Conservation (phyloP, 2,888 invertebrate genomes). For the Dynastes grantii region DNA sequence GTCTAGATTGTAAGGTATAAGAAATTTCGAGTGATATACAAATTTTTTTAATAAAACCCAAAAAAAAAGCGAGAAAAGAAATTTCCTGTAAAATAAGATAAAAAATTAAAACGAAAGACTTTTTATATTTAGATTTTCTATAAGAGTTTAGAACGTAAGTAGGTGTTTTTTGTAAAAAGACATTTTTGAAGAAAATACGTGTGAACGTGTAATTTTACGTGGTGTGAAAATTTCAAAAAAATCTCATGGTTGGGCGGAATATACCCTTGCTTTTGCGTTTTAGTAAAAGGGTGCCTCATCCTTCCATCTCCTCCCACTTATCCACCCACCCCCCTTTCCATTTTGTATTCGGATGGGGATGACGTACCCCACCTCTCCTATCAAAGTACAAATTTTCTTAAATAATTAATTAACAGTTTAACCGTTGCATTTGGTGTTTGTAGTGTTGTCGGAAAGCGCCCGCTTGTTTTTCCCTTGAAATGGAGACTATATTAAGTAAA, state of each 20-base stretch:
- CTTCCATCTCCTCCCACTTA: constrained; percentile 22
- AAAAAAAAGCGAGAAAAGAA: constrained; percentile 46
- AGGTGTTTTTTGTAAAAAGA: constrained; percentile 51
- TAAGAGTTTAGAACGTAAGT: constrained; percentile 41
- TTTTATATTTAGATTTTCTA: constrained; percentile 49
- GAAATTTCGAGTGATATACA: constrained; percentile 49
- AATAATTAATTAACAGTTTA: constrained; percentile 61
- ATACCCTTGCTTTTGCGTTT: constrained; percentile 65
- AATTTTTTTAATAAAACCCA: constrained; percentile 53
- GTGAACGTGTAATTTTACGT: constrained; percentile 49
- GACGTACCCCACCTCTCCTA: constrained; percentile 62
- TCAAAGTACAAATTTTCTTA: constrained; percentile 70
- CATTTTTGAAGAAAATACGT: constrained; percentile 48
- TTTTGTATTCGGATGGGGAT: constrained; percentile 34
- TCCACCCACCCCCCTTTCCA: no score
- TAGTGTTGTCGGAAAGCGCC: constrained; percentile 60
- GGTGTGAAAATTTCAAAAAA: constrained; percentile 37
- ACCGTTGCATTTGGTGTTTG: constrained; percentile 67
- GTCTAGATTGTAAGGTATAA: constrained; percentile 48
- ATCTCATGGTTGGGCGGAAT: constrained; percentile 66
- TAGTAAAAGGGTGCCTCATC: constrained; percentile 57
- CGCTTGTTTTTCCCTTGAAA: constrained; percentile 51
- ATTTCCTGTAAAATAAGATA: constrained; percentile 53
- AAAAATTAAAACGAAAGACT: constrained; percentile 50
- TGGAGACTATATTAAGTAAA: constrained; percentile 31